Base-by-base conservation (phyloP, 2,888 invertebrate genomes). In the Tuberolachnus salignus region DNA sequence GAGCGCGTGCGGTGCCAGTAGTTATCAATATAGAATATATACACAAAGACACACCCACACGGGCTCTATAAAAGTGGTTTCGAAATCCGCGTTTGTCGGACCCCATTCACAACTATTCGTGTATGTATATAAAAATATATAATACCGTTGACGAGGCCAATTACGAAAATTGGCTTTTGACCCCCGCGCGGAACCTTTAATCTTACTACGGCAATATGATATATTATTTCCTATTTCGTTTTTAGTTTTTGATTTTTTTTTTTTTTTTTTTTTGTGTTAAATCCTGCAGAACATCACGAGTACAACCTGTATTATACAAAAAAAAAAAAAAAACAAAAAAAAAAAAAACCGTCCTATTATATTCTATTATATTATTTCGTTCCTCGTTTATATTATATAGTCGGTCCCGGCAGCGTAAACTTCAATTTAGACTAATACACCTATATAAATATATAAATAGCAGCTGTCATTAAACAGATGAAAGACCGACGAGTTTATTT, bases 391-490 rank as follows among this genome's bases (percentile, higher is more conserved):
- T n/a, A n/a, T 44, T 26, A 46, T 13, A n/a, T 9, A 61, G 55
- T 46, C 13, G 34, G 34, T 6, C 66, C n/a, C 23, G 34, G 6
- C 34, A 16, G 66, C 21, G 69, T 78, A 69, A 42, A 78, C 69
- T 78, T 78, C 78, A 78, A 78, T 78, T 69, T 61, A 34, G 59
- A 49, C 78, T 78, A 67, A 78, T 78, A 78, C 69, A 78, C 78
- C 67, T 78, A n/a, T n/a, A n/a, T n/a, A n/a, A n/a, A n/a, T n/a
- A n/a, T n/a, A n/a, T n/a, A n/a, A n/a, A n/a, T n/a, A 34, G 34
- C 34, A 4, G 34, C 34, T 34, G 78, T 78, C 78, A 78, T 78
- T 78, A 51, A 69, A 78, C 59, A 69, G 49, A 78, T 78, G 78
- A 78, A 78, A 78, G 67, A 69, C 3, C 34, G 69, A 59, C 21